Conservation (phyloP, 2,797 vertebrate genomes). For the Mormyrus hasselquistii region DNA sequence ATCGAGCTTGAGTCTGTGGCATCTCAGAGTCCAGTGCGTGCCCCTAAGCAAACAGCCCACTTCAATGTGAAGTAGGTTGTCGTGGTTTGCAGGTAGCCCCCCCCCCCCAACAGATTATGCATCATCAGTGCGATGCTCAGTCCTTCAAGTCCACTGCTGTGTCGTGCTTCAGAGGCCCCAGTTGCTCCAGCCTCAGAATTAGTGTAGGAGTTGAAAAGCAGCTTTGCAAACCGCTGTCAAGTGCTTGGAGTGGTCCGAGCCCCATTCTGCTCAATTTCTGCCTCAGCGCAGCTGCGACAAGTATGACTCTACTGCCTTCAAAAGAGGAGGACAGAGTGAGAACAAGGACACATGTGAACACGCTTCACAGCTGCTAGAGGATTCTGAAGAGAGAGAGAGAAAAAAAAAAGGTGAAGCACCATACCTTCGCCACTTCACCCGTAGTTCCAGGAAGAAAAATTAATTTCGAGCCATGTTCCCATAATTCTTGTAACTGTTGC, state of each 20-base stretch:
- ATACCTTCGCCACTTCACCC: slow-evolving; percentile 81
- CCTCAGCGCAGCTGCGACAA: slow-evolving; percentile 77
- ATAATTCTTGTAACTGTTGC: slow-evolving; percentile 73
- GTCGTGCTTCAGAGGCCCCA: slow-evolving; percentile 41
- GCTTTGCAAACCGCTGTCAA: slow-evolving; percentile 44
- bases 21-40: slow-evolving; percentile 49
- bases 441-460: slow-evolving; percentile 75
- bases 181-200: slow-evolving; percentile 35
- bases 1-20: slow-evolving; percentile 52
- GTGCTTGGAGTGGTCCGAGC: slow-evolving; percentile 60
- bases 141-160: slow-evolving; percentile 50
- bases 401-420: background rate
- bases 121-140: slow-evolving; percentile 49
- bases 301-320: slow-evolving; percentile 76
- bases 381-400: background rate
- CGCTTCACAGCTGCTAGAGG: background rate
- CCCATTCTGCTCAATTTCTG: slow-evolving; percentile 43
- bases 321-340: slow-evolving; percentile 22
- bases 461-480: slow-evolving; percentile 71
- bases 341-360: background rate
- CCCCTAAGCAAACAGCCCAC: slow-evolving; percentile 57
- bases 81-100: slow-evolving; percentile 40
- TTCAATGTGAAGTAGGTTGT: slow-evolving; percentile 76
- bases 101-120: slow-evolving; percentile 28
- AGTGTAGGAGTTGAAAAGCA: slow-evolving; percentile 40